Percentiles rank a stretch among this genome's conserved stretches.
Evolutionary conservation across 1,140 invertebrate genomes (phyloP).

Genomic region (Maconellicoccus hirsutus): DNA sequence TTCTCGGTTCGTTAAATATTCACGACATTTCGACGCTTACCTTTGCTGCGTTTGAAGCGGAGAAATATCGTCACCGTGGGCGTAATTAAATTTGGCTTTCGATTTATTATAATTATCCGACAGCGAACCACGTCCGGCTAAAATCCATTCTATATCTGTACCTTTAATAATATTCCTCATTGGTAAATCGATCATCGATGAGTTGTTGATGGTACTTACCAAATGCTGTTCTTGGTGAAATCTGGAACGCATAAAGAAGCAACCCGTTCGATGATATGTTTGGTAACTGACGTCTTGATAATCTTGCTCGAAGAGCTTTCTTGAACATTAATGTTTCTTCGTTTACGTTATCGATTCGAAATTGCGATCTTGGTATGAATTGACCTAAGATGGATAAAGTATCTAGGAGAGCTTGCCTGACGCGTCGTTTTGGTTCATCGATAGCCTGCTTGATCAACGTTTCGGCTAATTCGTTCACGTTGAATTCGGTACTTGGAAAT

Average conservation of each 20-base stretch:
- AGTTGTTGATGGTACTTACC: too few species aligned
- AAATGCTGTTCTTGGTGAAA: slow-evolving; percentile 33
- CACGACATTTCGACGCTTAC: not conserved
- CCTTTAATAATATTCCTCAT: not conserved
- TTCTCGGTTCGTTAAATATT: not conserved
- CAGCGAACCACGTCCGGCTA: not conserved
- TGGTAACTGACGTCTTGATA: slow-evolving; percentile 53
- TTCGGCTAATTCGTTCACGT: slow-evolving; percentile 47
- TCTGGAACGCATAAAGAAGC: slow-evolving; percentile 50
- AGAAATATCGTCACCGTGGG: not conserved
- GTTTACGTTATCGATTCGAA: not conserved
- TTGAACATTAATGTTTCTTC: slow-evolving; percentile 18
- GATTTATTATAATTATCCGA: not conserved
- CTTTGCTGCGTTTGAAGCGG: not conserved
- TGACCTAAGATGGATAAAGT: slow-evolving; percentile 64
- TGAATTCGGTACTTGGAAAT: slow-evolving; percentile 69
- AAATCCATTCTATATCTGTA: slow-evolving; percentile 13
- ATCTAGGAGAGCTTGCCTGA: slow-evolving; percentile 68
- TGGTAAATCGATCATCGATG: too few species aligned
- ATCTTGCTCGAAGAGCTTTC: slow-evolving; percentile 35
- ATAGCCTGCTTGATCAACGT: slow-evolving; percentile 32
- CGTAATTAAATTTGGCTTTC: not conserved
- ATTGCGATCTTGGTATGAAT: slow-evolving; percentile 39
- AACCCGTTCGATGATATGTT: slow-evolving; percentile 51
- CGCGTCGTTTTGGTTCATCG: slow-evolving; percentile 39